Evolutionary conservation across 2,888 invertebrate species (phyloP).

Genomic region (Macrophya alboannulata): DNA sequence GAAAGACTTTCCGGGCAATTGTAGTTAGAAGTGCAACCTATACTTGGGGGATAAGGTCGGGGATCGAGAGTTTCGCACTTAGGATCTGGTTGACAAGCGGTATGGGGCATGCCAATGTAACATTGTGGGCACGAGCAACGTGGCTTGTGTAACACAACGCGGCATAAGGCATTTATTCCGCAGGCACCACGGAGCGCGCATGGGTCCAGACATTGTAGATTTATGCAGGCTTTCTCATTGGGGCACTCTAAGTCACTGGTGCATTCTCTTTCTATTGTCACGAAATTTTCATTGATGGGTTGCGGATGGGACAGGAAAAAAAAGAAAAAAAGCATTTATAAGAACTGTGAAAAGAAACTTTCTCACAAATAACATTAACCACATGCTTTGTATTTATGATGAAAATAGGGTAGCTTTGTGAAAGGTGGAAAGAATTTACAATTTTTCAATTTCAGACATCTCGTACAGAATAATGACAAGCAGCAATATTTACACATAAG

Average conservation of each 20-base stretch:
- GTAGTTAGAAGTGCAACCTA: slow-evolving; percentile 85
- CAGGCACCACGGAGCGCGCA: slow-evolving; percentile 94
- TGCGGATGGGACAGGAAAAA: slow-evolving; percentile 78
- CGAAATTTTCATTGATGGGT: slow-evolving; percentile 59
- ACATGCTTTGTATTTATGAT: slow-evolving; percentile 83
- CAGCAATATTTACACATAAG: slow-evolving; percentile 84
- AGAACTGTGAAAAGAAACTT: slow-evolving; percentile 95
- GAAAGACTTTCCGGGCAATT: slow-evolving; percentile 90
- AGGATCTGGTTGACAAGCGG: slow-evolving; percentile 90
- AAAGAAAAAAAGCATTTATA: slow-evolving; percentile 88
- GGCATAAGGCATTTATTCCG: slow-evolving; percentile 94
- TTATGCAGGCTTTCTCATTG: slow-evolving; percentile 95
- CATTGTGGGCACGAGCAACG: slow-evolving; percentile 95
- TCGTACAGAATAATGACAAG: slow-evolving; percentile 76
- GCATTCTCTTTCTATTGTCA: slow-evolving; percentile 89
- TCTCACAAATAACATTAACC: slow-evolving; percentile 85
- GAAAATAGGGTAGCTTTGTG: slow-evolving; percentile 67
- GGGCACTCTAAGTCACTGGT: slow-evolving; percentile 95
- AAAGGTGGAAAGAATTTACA: slow-evolving; percentile 68
- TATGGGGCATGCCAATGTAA: slow-evolving; percentile 91
- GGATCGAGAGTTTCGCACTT: slow-evolving; percentile 87
- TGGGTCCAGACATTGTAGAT: slow-evolving; percentile 95
- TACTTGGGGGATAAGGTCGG: slow-evolving; percentile 82
- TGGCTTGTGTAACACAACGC: slow-evolving; percentile 91
- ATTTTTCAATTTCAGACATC: slow-evolving; percentile 61